These are phyloP conservation scores for Sminthurides aquaticus DNA, from an alignment of 2,888 invertebrate species.

Conservation along the genomic window DNA sequence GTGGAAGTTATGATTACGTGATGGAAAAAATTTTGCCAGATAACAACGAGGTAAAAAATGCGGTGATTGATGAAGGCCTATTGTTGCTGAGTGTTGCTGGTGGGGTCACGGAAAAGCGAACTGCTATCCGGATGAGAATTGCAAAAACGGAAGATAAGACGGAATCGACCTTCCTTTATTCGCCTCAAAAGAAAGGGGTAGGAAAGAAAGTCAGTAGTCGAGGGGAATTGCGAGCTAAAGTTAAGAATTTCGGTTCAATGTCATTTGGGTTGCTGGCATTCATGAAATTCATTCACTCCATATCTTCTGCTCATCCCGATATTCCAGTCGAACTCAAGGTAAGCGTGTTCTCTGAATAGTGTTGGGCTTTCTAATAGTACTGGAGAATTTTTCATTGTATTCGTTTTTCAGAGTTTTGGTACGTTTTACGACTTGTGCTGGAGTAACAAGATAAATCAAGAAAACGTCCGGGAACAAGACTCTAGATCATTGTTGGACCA, in stretches of 20 bases:
- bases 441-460: constrained; percentile 11
- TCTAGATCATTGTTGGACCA: constrained; percentile 7
- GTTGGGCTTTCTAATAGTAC: too few relatives aligned
- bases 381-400: too few relatives aligned
- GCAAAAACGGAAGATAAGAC: background rate
- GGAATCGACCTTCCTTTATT: background rate
- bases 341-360: background rate
- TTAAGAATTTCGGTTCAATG: background rate
- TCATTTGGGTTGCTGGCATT: constrained; percentile 9
- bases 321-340: constrained; percentile 3
- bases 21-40: background rate
- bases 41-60: background rate
- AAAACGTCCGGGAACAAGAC: background rate
- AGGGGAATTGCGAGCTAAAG: constrained; percentile 5
- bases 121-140: background rate
- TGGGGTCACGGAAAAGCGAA: background rate
- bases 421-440: constrained; percentile 20
- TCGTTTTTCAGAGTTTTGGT: constrained; percentile 13
- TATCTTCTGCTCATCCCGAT: constrained; percentile 5
- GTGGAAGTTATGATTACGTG: background rate
- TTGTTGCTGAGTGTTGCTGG: background rate
- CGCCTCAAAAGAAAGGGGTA: background rate
- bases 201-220: background rate
- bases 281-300: background rate
- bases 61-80: background rate